phyloP scores from a whole-genome alignment of 2,797 vertebrate genomes.

The Schizopygopsis malacanthus region DNA sequence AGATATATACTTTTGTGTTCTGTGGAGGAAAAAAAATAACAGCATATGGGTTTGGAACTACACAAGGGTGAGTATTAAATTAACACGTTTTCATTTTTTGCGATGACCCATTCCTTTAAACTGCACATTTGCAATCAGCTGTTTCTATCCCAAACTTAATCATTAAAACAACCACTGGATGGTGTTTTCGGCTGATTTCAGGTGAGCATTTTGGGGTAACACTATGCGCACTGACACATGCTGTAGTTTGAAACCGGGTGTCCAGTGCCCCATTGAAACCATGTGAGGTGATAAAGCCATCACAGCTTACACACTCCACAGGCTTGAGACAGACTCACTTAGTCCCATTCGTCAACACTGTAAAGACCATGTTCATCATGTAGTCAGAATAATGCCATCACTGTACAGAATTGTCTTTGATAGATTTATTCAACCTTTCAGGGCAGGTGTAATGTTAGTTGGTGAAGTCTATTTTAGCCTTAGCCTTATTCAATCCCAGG shows the following conservation, averaged over 20 bases:
- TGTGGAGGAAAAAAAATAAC: not conserved
- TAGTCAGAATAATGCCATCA: constrained; percentile 70
- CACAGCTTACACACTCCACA: constrained; percentile 38
- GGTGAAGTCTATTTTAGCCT: constrained; percentile 82
- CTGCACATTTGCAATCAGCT: constrained; percentile 32
- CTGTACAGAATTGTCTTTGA: constrained; percentile 68
- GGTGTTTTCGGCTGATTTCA: not conserved
- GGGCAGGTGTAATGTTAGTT: constrained; percentile 80
- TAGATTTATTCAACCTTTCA: constrained; percentile 74
- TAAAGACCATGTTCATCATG: constrained; percentile 66
- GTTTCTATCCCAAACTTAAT: constrained; percentile 1
- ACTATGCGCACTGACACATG: constrained; percentile 19
- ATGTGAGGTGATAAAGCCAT: constrained; percentile 17
- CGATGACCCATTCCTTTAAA: constrained; percentile 2
- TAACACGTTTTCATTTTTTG: not conserved
- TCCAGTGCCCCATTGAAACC: constrained; percentile 27
- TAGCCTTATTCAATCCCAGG: constrained; percentile 81
- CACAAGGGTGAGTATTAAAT: not conserved
- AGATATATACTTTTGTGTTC: not conserved
- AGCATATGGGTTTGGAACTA: not conserved
- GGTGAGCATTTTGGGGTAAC: constrained; percentile 32
- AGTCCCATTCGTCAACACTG: constrained; percentile 59
- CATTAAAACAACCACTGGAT: not conserved
- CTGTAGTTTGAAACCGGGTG: constrained; percentile 23
- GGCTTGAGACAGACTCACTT: constrained; percentile 38